These are phyloP conservation scores for Lutjanus campechanus DNA, from an alignment of 2,797 vertebrate genomes.

Conservation along the genomic window DNA sequence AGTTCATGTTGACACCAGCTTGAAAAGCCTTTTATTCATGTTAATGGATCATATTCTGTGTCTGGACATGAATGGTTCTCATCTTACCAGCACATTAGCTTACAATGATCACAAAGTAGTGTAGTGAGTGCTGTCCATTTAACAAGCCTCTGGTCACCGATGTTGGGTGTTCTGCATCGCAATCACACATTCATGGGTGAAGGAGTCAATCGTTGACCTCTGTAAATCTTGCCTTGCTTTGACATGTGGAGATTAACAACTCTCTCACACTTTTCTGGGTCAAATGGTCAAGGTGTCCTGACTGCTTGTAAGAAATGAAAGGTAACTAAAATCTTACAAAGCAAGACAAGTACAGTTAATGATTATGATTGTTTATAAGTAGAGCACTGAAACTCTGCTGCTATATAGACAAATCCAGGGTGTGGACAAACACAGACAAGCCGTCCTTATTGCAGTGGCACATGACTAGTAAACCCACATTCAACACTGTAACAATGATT, in stretches of 20 bases:
- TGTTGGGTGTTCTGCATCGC: background rate
- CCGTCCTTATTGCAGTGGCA: background rate
- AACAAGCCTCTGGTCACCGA: background rate
- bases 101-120: background rate
- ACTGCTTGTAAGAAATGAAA: background rate
- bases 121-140: background rate
- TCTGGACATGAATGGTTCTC: background rate
- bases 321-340: background rate
- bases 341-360: background rate
- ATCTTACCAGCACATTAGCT: background rate
- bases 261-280: conserved; percentile 7
- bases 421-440: background rate
- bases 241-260: conserved; percentile 21
- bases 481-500: background rate
- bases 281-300: conserved; percentile 16
- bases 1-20: conserved; percentile 15
- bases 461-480: background rate
- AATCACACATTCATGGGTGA: conserved; percentile 26
- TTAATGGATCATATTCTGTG: conserved; percentile 6
- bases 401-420: background rate
- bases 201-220: conserved; percentile 18
- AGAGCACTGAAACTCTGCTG: background rate
- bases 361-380: background rate
- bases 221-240: conserved; percentile 19
- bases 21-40: conserved; percentile 32